phyloP scores from a whole-genome alignment of 2,888 invertebrate species.

The Protonemura montana region DNA sequence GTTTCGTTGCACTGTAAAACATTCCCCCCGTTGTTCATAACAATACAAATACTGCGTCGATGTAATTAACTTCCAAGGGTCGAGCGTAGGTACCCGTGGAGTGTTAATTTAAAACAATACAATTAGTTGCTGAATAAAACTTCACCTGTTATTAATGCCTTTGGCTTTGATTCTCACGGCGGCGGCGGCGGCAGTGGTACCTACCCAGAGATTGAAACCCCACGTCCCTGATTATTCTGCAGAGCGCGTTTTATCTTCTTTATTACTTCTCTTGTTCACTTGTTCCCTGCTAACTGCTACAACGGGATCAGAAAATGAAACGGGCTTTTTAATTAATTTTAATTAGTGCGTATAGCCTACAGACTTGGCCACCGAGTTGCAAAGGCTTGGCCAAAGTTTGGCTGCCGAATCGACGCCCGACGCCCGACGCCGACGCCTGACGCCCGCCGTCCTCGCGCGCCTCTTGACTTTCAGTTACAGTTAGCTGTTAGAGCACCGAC shows the following conservation, averaged over 20 bases:
- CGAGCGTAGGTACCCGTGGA: not conserved
- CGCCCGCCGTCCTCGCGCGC: not conserved
- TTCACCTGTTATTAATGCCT: not conserved
- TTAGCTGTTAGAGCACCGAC: not conserved
- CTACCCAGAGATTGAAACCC: not conserved
- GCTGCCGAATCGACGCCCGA: slow-evolving; percentile 2
- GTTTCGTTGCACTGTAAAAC: too few species aligned
- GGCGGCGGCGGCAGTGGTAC: not conserved
- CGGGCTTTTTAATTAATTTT: slow-evolving; percentile 40
- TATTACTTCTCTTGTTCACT: slow-evolving; percentile 29
- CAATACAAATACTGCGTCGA: not conserved
- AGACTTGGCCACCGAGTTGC: not conserved
- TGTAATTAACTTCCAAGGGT: not conserved
- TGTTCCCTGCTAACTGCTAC: slow-evolving; percentile 18
- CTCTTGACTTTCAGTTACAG: not conserved
- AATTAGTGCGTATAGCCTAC: slow-evolving; percentile 38
- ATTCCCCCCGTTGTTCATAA: not conserved
- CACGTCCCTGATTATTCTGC: slow-evolving; percentile 13
- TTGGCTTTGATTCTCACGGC: not conserved
- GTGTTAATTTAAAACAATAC: slow-evolving; percentile 4
- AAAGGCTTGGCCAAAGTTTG: slow-evolving; percentile 26
- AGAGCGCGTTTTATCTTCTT: slow-evolving; percentile 3
- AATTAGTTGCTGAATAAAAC: not conserved
- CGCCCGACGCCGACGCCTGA: too few species aligned
- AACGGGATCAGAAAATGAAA: slow-evolving; percentile 30